Evolutionary conservation across 2,113 vertebrate genomes (phyloP).

Genomic region (Cebidichthys violaceus): DNA sequence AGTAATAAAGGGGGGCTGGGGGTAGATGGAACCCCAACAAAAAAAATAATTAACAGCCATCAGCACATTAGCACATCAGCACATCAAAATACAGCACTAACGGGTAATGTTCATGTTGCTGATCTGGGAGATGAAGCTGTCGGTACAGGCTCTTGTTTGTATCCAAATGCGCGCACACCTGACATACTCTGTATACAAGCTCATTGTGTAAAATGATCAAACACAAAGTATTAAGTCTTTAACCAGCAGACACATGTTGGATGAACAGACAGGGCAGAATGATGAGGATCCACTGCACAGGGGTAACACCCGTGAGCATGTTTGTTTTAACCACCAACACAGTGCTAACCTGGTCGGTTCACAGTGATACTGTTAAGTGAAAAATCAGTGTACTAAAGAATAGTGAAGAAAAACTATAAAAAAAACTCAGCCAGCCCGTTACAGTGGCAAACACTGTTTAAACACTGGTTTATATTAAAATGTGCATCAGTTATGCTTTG

Average conservation of each 20-base stretch:
- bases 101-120: no score
- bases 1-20: background rate
- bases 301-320: no score
- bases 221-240: background rate
- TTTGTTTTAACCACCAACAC: background rate
- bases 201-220: background rate
- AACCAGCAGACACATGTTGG: background rate
- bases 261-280: background rate
- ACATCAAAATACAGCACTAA: no score
- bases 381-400: background rate
- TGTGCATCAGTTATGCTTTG: background rate
- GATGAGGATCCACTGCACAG: background rate
- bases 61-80: no score
- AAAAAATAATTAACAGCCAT: background rate
- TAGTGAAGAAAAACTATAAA: no score
- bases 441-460: background rate
- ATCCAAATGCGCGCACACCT: no score
- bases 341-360: background rate
- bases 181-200: background rate
- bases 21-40: background rate
- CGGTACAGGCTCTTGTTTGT: no score
- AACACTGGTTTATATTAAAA: background rate
- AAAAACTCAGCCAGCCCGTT: background rate
- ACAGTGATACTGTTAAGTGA: background rate
- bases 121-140: no score